phyloP scores from a whole-genome alignment of 2,797 vertebrate genomes.

The Gallinago nigripennis region DNA sequence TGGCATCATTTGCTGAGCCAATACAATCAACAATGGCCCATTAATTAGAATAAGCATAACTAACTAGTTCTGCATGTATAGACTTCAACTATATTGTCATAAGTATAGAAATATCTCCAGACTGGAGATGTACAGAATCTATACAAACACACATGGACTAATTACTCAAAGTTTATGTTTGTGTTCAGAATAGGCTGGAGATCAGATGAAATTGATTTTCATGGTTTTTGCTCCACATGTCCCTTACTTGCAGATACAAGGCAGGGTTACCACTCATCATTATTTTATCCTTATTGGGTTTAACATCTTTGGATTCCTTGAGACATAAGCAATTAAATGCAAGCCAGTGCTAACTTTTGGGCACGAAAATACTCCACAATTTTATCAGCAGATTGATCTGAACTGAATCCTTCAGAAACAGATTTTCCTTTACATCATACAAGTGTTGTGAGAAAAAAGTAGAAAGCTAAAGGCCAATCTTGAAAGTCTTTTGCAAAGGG shows the following conservation, averaged over 20 bases:
- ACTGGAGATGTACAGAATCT: constrained; percentile 43
- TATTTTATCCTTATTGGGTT: background rate
- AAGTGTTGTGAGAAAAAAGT: background rate
- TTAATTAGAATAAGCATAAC: constrained; percentile 13
- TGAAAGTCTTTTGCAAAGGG: background rate
- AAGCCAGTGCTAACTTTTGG: constrained; percentile 63
- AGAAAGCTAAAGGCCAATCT: background rate
- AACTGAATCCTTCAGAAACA: background rate
- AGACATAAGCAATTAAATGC: constrained; percentile 69
- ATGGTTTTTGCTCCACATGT: constrained; percentile 45
- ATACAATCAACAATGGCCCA: constrained; percentile 3
- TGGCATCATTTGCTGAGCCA: background rate
- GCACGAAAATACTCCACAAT: constrained; percentile 19
- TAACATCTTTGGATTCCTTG: constrained; percentile 68
- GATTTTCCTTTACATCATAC: background rate
- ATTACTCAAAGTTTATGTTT: constrained; percentile 66
- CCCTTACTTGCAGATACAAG: constrained; percentile 55
- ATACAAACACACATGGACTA: constrained; percentile 52
- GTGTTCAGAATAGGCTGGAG: constrained; percentile 60
- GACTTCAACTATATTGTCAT: background rate
- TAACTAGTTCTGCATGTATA: background rate
- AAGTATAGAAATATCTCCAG: constrained; percentile 62
- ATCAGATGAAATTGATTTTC: constrained; percentile 59
- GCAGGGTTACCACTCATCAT: background rate
- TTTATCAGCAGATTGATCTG: background rate